These are phyloP conservation scores for Smutsia temminckii DNA, from an alignment of 2,797 vertebrate species.

Conservation along the genomic window DNA sequence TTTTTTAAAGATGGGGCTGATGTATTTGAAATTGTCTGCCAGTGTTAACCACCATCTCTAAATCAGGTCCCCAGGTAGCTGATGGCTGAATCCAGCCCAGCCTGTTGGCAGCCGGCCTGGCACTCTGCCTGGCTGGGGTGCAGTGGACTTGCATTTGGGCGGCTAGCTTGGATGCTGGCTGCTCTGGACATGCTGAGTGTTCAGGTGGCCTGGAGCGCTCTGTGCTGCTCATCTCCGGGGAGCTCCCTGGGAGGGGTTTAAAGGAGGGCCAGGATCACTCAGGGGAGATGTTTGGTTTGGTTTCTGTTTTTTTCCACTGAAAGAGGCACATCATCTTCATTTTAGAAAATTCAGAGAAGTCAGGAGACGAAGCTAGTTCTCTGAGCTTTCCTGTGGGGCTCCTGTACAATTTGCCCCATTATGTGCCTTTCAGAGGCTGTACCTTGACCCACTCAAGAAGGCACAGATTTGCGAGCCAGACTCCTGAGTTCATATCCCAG, in stretches of 20 bases:
- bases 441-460: neutral
- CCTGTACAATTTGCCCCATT: accelerated
- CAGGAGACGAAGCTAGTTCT: neutral
- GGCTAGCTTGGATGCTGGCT: neutral
- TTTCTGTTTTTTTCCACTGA: neutral
- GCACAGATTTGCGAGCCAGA: neutral
- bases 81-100: neutral
- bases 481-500: neutral
- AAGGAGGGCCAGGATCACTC: neutral
- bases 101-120: neutral
- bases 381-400: neutral
- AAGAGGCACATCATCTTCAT: neutral
- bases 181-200: neutral
- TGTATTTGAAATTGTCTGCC: conserved; percentile 63
- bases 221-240: neutral
- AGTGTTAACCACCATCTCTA: conserved; percentile 36
- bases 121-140: neutral
- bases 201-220: neutral
- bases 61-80: neutral
- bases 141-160: neutral
- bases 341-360: neutral
- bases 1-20: neutral
- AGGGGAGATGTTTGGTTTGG: neutral
- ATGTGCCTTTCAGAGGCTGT: neutral
- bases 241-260: neutral